Percentiles rank a stretch among this genome's conserved stretches.
phyloP scores from a whole-genome alignment of 2,113 vertebrate species.

The Hystrix cristata region DNA sequence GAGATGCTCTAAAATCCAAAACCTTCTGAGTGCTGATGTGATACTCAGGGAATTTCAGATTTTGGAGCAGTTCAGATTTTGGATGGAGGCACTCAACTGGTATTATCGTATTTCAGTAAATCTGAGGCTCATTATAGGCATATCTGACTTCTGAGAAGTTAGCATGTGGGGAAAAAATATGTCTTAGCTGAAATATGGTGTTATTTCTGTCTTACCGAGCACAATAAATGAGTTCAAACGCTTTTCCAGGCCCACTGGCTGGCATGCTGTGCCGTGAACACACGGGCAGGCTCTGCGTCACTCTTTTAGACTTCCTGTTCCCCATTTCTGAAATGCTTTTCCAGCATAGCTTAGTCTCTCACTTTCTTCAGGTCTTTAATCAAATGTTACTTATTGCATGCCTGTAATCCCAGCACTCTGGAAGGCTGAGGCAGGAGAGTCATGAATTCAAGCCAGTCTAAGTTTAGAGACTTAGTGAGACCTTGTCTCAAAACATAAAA shows the following conservation, averaged over 20 bases:
- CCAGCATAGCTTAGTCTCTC: not conserved
- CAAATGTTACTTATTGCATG: not conserved
- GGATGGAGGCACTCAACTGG: not conserved
- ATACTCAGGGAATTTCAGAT: not conserved
- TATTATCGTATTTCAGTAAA: not conserved
- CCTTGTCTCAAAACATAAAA: not conserved
- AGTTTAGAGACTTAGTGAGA: not conserved
- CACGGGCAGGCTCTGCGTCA: not conserved
- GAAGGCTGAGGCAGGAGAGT: not conserved
- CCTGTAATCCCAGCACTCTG: not conserved
- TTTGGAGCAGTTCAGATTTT: not conserved
- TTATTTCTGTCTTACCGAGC: not conserved
- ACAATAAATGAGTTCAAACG: not conserved
- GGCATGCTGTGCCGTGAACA: not conserved
- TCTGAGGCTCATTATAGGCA: not conserved
- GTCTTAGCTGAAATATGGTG: not conserved
- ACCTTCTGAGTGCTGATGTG: not conserved
- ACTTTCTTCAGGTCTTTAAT: not conserved
- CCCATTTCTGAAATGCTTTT: not conserved
- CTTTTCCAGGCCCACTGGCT: not conserved
- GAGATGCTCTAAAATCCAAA: not conserved
- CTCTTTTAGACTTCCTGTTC: not conserved
- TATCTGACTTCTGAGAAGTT: slow-evolving; percentile 19
- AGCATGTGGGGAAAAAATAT: not conserved
- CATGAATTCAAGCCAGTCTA: not conserved